Evolutionary conservation across 92 coral and sea anemone species (phyloP), one percentile per base, ranked within the genome.

Genomic region (Zoanthus sansibaricus): DNA sequence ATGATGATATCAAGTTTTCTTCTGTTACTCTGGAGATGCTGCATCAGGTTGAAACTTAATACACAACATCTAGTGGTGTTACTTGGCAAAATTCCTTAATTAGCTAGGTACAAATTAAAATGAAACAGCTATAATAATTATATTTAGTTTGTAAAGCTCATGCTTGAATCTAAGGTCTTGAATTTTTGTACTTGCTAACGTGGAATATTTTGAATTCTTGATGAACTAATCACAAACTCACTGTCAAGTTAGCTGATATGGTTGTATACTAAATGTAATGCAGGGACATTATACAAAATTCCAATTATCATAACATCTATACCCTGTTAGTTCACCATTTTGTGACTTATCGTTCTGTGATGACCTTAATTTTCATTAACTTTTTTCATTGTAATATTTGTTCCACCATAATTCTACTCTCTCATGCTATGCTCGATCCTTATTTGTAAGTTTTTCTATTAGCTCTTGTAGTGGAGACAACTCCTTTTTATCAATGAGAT

Each of bases 391-490:
- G 33, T 7, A 9, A 51, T 48, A 76, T 48, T 31, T 49, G 9
- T 1, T 49, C 12, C 21, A 44, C 42, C 44, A 20, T 17, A 13
- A 46, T 45, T 18, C 33, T 3, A 32, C 14, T 79, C 0, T 37
- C 1, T 2, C 12, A 15, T 42, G 37, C 89, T 94, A 94, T 61
- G 89, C 94, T 68, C 96, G 94, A 75, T 97, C 99, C 90, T 97
- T 97, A 86, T 92, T 97, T 9, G 98, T 96, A 48, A 97, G 92
- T 76, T 93, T 97, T 89, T 97, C 99, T 82, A 97, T 97, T 76
- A 97, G 94, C 75, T 97, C 99, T 89, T 95, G 98, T 76, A 97
- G 78, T 1, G 99, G 99, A 1, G 98, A 94, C 46, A 97, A 92
- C 90, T 97, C 99, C 45, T 98, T 88, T 73, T 97, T 97, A 83